Conservation (phyloP, 2,113 vertebrate genomes). For the Thalassoma bifasciatum region DNA sequence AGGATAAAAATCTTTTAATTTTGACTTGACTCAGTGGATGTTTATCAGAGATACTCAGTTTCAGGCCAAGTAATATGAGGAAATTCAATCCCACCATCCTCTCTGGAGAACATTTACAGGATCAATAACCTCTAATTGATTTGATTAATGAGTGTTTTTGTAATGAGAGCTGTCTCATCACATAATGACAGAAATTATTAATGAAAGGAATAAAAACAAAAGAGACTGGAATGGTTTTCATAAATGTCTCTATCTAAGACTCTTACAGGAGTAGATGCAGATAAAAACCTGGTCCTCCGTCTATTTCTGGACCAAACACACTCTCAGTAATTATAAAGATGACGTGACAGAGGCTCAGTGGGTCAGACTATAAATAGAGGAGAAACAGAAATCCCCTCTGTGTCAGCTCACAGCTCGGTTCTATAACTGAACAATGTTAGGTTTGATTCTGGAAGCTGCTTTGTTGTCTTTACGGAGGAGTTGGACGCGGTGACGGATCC, state of each 20-base stretch:
- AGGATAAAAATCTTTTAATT: too few species aligned
- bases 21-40: background rate
- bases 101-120: background rate
- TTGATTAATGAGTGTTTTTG: too few species aligned
- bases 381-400: constrained; percentile 29
- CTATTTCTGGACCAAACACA: background rate
- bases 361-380: constrained; percentile 56
- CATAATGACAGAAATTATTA: too few species aligned
- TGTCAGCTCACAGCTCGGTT: background rate
- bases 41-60: background rate
- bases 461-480: too few species aligned
- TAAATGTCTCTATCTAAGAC: too few species aligned
- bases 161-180: constrained; percentile 1
- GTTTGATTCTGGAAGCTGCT: too few species aligned
- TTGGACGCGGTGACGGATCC: too few species aligned
- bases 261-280: too few species aligned
- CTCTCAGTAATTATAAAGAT: constrained; percentile 8
- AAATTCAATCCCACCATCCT: constrained; percentile 1
- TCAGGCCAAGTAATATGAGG: background rate
- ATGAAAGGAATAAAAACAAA: too few species aligned
- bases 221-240: too few species aligned
- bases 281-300: too few species aligned
- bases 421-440: background rate
- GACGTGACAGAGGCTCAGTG: constrained; percentile 34
- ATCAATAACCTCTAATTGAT: constrained; percentile 22